These are phyloP conservation scores for Aphidius colemani DNA, from an alignment of 2,888 invertebrate species.

Conservation along the genomic window DNA sequence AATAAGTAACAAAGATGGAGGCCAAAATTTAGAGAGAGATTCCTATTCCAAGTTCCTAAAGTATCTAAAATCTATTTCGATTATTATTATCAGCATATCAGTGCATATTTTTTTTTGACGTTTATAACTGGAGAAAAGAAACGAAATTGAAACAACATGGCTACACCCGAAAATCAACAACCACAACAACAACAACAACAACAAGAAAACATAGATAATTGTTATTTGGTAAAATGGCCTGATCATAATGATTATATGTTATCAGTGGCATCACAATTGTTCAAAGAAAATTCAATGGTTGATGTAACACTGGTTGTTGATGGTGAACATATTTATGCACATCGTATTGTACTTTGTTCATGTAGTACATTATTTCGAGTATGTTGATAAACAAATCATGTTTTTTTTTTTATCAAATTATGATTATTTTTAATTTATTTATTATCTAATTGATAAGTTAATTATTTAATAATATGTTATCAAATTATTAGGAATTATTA, in stretches of 20 bases:
- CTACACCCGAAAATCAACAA: conserved; percentile 39
- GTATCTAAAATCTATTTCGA: no score
- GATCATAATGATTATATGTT: conserved; percentile 57
- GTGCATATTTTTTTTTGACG: no score
- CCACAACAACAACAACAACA: conserved; percentile 21
- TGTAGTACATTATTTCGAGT: conserved; percentile 62
- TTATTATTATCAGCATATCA: no score
- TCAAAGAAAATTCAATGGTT: conserved; percentile 59
- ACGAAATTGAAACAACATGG: conserved; percentile 52
- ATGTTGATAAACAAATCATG: conserved; percentile 26
- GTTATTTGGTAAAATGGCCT: conserved; percentile 58
- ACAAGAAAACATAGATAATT: conserved; percentile 30
- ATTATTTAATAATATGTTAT: neutral
- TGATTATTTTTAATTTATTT: no score
- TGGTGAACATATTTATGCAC: conserved; percentile 59
- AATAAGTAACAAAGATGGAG: no score
- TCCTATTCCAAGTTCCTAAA: no score
- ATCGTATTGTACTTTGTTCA: conserved; percentile 61
- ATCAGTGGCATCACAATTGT: conserved; percentile 53
- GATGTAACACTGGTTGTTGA: conserved; percentile 61
- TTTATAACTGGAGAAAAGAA: conserved; percentile 35
- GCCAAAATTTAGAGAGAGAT: no score
- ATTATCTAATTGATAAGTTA: neutral
- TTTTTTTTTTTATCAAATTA: conserved; percentile 15
- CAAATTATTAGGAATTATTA: conserved; percentile 52